phyloP scores from a whole-genome alignment of 1,140 invertebrate species.

The Drosophila busckii region DNA sequence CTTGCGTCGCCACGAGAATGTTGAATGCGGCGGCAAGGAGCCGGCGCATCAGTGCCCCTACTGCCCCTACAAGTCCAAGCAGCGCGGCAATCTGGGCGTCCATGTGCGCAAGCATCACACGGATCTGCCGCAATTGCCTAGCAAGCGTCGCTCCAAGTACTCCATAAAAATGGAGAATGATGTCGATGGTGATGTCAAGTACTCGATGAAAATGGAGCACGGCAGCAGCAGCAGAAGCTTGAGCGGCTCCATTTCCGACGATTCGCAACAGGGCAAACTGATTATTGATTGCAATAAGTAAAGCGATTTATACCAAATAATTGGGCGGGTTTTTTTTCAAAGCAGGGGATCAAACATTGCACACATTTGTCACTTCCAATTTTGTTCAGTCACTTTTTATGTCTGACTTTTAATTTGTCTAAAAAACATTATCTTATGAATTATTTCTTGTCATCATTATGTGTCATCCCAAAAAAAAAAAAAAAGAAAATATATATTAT shows the following conservation, averaged over 20 bases:
- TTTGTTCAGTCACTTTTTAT: constrained; percentile 3
- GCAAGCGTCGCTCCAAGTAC: constrained; percentile 76
- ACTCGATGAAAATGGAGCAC: constrained; percentile 2
- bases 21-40: constrained; percentile 91
- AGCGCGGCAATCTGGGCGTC: constrained; percentile 88
- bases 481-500: constrained; percentile 15
- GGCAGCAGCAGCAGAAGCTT: constrained; percentile 15
- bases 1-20: constrained; percentile 88
- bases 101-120: constrained; percentile 88
- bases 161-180: constrained; percentile 54
- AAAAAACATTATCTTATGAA: neutral
- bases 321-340: too few species aligned
- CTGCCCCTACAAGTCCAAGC: constrained; percentile 88
- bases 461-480: constrained; percentile 30
- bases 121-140: constrained; percentile 72
- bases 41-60: constrained; percentile 89
- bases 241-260: constrained; percentile 61
- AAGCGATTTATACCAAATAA: constrained; percentile 59
- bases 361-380: constrained; percentile 31
- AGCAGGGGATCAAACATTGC: neutral
- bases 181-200: too few species aligned
- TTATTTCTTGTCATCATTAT: constrained; percentile 26
- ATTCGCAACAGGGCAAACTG: constrained; percentile 69
- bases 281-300: constrained; percentile 68
- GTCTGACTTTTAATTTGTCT: constrained; percentile 18